Conservation (phyloP, 30 jellyfish, hydroid and myxozoan species). For the Turritopsis rubra region DNA sequence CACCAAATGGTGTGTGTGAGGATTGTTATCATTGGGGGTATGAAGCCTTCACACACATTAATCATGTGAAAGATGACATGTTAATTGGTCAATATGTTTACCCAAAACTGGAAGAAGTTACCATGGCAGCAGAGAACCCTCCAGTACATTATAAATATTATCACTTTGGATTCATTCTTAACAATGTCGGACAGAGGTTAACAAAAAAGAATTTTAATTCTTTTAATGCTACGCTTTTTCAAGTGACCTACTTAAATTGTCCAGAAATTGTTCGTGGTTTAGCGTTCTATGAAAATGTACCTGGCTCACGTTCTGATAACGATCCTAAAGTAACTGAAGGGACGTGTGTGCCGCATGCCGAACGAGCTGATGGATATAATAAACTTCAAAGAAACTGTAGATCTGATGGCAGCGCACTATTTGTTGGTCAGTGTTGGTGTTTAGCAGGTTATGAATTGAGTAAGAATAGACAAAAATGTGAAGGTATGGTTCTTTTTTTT, state of each 20-base stretch:
- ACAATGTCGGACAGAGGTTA: not conserved
- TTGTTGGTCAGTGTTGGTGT: constrained; percentile 15
- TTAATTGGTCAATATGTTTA: not conserved
- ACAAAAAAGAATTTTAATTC: not conserved
- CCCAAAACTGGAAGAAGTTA: not conserved
- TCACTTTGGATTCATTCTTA: not conserved
- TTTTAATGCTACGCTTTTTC: constrained; percentile 16
- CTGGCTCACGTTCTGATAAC: constrained; percentile 4
- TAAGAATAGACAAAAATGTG: not conserved
- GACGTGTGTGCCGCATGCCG: constrained; percentile 20
- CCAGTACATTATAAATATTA: not conserved
- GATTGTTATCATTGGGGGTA: not conserved
- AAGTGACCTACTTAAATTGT: constrained; percentile 6
- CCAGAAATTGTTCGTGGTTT: constrained; percentile 6
- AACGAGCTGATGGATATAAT: constrained; percentile 3
- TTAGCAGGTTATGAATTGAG: constrained; percentile 13
- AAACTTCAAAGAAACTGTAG: constrained; percentile 15
- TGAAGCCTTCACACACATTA: not conserved
- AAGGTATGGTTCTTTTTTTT: not conserved
- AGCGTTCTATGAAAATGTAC: constrained; percentile 14
- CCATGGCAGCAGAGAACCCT: not conserved
- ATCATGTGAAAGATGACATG: not conserved
- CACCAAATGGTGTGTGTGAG: not conserved
- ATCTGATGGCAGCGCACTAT: not conserved
- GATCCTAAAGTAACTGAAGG: constrained; percentile 16